Evolutionary conservation across 2,888 invertebrate genomes (phyloP).

Genomic region (Papilio protenor): DNA sequence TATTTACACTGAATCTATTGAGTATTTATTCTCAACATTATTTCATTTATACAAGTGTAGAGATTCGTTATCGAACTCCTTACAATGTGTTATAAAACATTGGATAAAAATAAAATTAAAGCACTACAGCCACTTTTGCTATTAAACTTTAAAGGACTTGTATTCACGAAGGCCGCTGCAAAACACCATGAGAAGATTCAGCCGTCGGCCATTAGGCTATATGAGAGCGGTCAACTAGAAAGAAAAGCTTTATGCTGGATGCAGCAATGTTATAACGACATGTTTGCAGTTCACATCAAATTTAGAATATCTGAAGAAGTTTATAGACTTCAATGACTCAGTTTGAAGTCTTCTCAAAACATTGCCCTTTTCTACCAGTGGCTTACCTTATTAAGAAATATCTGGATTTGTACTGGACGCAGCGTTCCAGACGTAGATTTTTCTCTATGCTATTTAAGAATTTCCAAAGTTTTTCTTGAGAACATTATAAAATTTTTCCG

Average conservation of each 20-base stretch:
- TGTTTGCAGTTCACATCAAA: background rate
- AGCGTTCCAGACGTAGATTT: too few relatives aligned
- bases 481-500: background rate
- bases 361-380: background rate
- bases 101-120: constrained; percentile 29
- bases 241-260: constrained; percentile 53
- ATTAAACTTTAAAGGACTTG: constrained; percentile 63
- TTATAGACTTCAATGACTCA: background rate
- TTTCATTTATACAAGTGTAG: background rate
- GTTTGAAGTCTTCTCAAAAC: background rate
- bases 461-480: background rate
- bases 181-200: constrained; percentile 73
- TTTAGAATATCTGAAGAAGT: background rate
- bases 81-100: background rate
- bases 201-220: constrained; percentile 70
- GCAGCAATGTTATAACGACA: background rate
- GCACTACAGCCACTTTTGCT: constrained; percentile 46
- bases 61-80: background rate
- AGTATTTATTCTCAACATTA: background rate
- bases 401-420: too few relatives aligned
- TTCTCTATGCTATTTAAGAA: too few relatives aligned
- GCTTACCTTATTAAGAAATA: background rate
- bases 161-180: constrained; percentile 70
- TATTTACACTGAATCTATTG: too few relatives aligned
- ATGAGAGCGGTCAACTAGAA: constrained; percentile 66